Conservation (phyloP, 1,140 invertebrate genomes). For the Papilio aristodemus region DNA sequence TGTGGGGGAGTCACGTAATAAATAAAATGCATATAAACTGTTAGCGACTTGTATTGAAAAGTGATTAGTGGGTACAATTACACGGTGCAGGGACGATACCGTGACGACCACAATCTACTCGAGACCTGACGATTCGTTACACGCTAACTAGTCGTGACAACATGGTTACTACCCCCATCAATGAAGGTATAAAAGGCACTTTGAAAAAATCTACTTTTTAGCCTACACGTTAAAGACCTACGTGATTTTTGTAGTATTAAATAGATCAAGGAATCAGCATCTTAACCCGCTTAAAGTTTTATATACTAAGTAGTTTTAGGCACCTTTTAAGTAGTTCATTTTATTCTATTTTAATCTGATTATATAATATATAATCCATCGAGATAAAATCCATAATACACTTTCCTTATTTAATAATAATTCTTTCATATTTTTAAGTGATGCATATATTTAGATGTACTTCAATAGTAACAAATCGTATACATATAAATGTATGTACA, state of each 20-base stretch:
- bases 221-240: too few relatives aligned
- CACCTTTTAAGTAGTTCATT: too few relatives aligned
- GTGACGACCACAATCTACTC: conserved; percentile 18
- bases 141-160: conserved; percentile 51
- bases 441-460: neutral
- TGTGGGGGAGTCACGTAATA: conserved; percentile 7
- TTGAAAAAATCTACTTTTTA: too few relatives aligned
- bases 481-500: conserved; percentile 6
- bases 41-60: conserved; percentile 13
- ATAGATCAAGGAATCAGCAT: too few relatives aligned
- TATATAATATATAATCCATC: too few relatives aligned
- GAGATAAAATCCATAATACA: too few relatives aligned
- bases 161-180: conserved; percentile 47
- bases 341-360: too few relatives aligned
- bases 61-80: conserved; percentile 30
- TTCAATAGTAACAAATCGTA: neutral
- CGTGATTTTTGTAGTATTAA: too few relatives aligned
- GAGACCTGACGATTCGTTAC: conserved; percentile 41
- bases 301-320: too few relatives aligned
- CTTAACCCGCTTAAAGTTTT: too few relatives aligned
- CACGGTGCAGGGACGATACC: conserved; percentile 15
- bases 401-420: neutral
- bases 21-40: conserved; percentile 21
- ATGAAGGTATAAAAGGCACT: conserved; percentile 9
- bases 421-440: neutral